These are phyloP conservation scores for Drosophila suboccidentalis DNA, from an alignment of 2,888 invertebrate genomes.

Conservation along the genomic window DNA sequence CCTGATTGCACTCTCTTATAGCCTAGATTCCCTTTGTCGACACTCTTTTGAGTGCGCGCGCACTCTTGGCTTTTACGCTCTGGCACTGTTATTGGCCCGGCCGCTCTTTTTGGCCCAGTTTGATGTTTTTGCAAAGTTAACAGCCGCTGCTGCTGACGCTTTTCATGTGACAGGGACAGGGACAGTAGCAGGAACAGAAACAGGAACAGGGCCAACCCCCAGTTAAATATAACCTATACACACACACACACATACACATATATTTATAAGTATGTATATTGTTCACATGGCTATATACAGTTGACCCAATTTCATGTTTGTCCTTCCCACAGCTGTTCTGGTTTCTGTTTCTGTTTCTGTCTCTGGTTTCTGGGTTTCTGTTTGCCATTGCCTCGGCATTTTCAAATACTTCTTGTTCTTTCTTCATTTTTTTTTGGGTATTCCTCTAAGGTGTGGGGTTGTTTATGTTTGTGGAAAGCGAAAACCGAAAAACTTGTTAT, in stretches of 20 bases:
- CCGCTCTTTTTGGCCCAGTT: constrained; percentile 71
- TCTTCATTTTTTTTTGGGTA: constrained; percentile 9
- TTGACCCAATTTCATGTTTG: constrained; percentile 78
- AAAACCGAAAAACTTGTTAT: constrained; percentile 66
- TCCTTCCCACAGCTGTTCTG: constrained; percentile 80
- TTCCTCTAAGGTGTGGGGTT: constrained; percentile 65
- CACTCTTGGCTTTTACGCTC: constrained; percentile 24
- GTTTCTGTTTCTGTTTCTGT: constrained; percentile 53
- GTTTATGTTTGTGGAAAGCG: constrained; percentile 72
- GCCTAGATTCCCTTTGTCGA: constrained; percentile 18
- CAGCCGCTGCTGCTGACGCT: constrained; percentile 49
- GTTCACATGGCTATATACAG: constrained; percentile 63
- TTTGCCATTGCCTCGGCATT: constrained; percentile 47
- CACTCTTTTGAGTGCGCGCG: constrained; percentile 48
- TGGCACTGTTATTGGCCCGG: constrained; percentile 57
- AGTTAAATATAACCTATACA: constrained; percentile 31
- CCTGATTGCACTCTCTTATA: constrained; percentile 26
- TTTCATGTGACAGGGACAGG: constrained; percentile 53
- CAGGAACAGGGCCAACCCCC: constrained; percentile 55
- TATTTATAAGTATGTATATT: constrained; percentile 6
- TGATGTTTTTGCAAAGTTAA: constrained; percentile 48
- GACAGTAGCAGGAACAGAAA: constrained; percentile 18
- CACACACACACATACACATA: background rate
- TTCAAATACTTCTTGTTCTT: constrained; percentile 9
- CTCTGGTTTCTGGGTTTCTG: constrained; percentile 38